phyloP scores from a whole-genome alignment of 2,797 vertebrate species.

The Acanthurus lineatus region DNA sequence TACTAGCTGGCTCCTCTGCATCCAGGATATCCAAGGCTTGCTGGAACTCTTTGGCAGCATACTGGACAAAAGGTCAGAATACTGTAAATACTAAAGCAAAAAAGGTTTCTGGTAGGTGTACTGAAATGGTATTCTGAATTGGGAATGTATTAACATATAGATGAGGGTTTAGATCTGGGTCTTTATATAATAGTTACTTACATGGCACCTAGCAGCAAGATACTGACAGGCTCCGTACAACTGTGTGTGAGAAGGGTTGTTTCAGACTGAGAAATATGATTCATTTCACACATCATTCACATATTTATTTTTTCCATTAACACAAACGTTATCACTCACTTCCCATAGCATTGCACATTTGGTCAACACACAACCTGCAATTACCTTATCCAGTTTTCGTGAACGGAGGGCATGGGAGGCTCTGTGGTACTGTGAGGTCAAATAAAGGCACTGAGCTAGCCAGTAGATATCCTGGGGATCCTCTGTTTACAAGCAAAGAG shows the following conservation, averaged over 20 bases:
- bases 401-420: conserved; percentile 97
- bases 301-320: background rate
- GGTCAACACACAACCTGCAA: background rate
- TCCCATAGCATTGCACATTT: too few relatives aligned
- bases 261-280: conserved; percentile 7
- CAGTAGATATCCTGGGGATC: conserved; percentile 98
- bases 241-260: conserved; percentile 79
- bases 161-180: background rate
- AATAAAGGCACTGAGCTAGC: conserved; percentile 98
- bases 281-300: background rate
- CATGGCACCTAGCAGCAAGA: conserved; percentile 98
- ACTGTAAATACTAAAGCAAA: background rate
- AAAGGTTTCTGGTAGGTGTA: background rate
- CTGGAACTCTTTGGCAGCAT: conserved; percentile 98
- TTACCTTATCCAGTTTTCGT: conserved; percentile 96
- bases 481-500: conserved; percentile 81
- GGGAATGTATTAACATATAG: background rate
- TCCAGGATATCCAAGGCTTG: conserved; percentile 98
- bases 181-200: conserved; percentile 84
- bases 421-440: conserved; percentile 98
- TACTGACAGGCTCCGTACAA: conserved; percentile 96
- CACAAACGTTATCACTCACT: background rate
- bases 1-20: conserved; percentile 94
- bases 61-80: conserved; percentile 79
- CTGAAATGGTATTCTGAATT: background rate